Base-by-base conservation (phyloP, 1,140 invertebrate species). In the Hypothenemus hampei region DNA sequence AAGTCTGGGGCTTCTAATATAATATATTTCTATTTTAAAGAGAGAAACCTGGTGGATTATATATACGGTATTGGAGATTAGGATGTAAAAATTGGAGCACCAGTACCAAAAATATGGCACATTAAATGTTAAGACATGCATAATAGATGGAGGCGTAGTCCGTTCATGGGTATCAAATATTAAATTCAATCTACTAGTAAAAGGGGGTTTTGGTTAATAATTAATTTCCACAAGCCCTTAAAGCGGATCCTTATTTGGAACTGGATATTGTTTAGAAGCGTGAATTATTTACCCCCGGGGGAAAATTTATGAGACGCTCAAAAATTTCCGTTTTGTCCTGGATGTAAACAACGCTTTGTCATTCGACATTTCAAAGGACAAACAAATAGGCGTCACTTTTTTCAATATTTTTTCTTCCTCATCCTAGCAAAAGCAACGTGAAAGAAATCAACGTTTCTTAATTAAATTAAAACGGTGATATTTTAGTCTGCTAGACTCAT, bases 391-490 rank as follows among this genome's bases (percentile, higher is more conserved):
- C n/a, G n/a, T n/a, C n/a, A n/a, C n/a, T n/a, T n/a, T n/a, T n/a
- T n/a, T n/a, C n/a, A n/a, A n/a, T n/a, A n/a, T n/a, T n/a, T n/a
- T n/a, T n/a, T n/a, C n/a, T n/a, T n/a, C n/a, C n/a, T n/a, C n/a
- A n/a, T n/a, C n/a, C n/a, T n/a, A n/a, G n/a, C n/a, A n/a, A n/a
- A n/a, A n/a, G n/a, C n/a, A n/a, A n/a, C 56, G 51, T 35, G 45
- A 48, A 16, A 45, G 46, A 59, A 62, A 59, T 62, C n/a, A 61
- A 65, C 61, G 63, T 64, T 66, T 64, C 64, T 66, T 66, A 66
- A 66, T 66, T 66, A 66, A 66, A 66, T 66, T 66, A 66, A 66
- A 63, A 58, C 43, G 48, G 53, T 53, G 57, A 60, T 60, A 58
- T 61, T 61, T 63, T 50, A 61, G 55, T 56, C 52, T 45, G 40